Evolutionary conservation across 2,888 invertebrate genomes (phyloP).

Genomic region (Seira musarum): DNA sequence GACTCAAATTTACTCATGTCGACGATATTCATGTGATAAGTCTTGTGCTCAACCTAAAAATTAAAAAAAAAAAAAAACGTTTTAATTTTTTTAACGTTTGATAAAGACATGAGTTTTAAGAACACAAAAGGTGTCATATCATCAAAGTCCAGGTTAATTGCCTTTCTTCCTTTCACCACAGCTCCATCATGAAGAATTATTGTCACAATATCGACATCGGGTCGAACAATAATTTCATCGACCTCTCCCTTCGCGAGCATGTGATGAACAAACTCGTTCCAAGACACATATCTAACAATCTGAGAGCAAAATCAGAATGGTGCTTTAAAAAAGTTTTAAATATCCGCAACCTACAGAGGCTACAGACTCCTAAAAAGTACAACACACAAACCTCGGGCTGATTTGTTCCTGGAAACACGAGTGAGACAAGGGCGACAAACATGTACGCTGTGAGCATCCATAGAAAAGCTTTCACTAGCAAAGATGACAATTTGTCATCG

Average conservation of each 20-base stretch:
- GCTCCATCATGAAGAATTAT: conserved; percentile 90
- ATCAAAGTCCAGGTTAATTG: conserved; percentile 70
- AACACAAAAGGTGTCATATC: background rate
- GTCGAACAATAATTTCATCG: conserved; percentile 86
- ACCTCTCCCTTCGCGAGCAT: conserved; percentile 97
- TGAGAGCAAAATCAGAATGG: conserved; percentile 70
- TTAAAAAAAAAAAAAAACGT: background rate
- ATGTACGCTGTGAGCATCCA: conserved; percentile 86
- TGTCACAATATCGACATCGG: conserved; percentile 88
- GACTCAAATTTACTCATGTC: conserved; percentile 91
- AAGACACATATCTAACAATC: conserved; percentile 86
- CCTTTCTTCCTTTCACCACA: conserved; percentile 85
- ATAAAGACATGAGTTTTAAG: background rate
- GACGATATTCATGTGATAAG: conserved; percentile 88
- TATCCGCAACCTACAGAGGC: no score
- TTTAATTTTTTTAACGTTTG: background rate
- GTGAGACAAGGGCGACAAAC: conserved; percentile 81
- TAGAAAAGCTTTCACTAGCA: conserved; percentile 83
- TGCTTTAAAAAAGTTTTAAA: no score
- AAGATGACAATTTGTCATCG: conserved; percentile 81
- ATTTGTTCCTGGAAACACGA: conserved; percentile 80
- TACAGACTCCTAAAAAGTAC: background rate
- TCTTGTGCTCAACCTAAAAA: conserved; percentile 77
- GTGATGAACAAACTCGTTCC: conserved; percentile 97
- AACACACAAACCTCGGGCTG: conserved; percentile 85